Base-by-base conservation (phyloP, 2,113 vertebrate genomes). In the Phycodurus eques region DNA sequence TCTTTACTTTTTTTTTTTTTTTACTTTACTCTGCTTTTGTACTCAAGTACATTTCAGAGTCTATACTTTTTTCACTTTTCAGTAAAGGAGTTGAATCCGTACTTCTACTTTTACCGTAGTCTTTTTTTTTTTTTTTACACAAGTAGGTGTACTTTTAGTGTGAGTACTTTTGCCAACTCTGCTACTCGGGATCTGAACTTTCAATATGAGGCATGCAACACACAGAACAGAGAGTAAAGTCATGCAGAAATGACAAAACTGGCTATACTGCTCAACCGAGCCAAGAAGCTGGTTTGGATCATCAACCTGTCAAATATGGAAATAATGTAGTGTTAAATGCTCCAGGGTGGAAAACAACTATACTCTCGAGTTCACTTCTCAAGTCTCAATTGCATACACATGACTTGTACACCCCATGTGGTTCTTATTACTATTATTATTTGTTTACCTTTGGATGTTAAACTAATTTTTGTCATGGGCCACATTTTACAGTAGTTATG, bases 261-360 rank as follows among this genome's bases (percentile, higher is more conserved):
- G 13, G 31, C 51, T 42, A 17, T 51, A 51, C 47, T 71, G 31
- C 19, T 47, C 1, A 54, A 64, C 35, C 11, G 43, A 62, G 10
- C 47, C 63, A 61, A n/a, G 19, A 47, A 42, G 39, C 22, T 47
- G 64, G 19, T 31, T 31, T 64, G 65, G 61, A 49, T 60, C 59
- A 22, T 22, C 49, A 54, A 68, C 49, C 27, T 54, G 43, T 31
- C 56, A 71, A 33, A 78, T 43, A 57, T 78, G 44, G 49, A 20
- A 65, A 54, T 60, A 14, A 8, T 54, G 33, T 67, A 12, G 17
- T 54, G 42, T 67, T n/a, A 51, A 51, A 42, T 59, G 13, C 56
- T 51, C 1, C 0, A 20, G 44, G 2, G 9, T 66, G 64, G 27
- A 66, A 47, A 47, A 27, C 22, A 44, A 27, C n/a, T 7, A 6